phyloP scores from a whole-genome alignment of 2,797 vertebrate species.

The Ceyx erithaca region DNA sequence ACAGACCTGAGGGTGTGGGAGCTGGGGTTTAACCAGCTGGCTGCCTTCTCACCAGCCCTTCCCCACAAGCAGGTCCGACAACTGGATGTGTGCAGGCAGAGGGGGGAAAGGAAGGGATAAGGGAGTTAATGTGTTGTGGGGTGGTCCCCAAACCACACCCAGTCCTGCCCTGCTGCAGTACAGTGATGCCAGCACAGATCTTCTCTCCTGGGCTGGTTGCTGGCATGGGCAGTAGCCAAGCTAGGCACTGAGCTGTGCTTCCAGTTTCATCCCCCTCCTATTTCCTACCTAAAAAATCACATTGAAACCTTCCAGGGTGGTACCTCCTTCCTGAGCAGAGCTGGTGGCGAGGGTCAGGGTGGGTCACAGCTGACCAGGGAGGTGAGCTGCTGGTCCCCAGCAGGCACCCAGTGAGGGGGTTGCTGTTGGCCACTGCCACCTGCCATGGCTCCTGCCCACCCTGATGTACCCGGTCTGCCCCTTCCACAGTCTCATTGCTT shows the following conservation, averaged over 20 bases:
- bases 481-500: not conserved
- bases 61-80: not conserved
- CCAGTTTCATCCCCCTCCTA: not conserved
- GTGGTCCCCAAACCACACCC: not conserved
- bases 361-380: fast-evolving
- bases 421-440: not conserved
- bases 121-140: fast-evolving
- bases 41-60: not conserved
- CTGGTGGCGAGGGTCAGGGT: fast-evolving
- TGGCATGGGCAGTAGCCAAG: not conserved
- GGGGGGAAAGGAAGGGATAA: not conserved
- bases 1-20: not conserved
- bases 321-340: fast-evolving
- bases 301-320: not conserved
- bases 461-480: not conserved
- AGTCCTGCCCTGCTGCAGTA: not conserved
- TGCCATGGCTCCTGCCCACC: not conserved
- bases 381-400: fast-evolving
- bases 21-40: not conserved
- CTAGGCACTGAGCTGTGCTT: not conserved
- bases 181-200: not conserved
- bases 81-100: not conserved
- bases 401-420: not conserved
- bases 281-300: not conserved
- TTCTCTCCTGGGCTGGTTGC: not conserved